Percentiles rank a stretch among this genome's conserved stretches.
phyloP scores from a whole-genome alignment of 2,888 invertebrate species.

The Scaptomyza flava region DNA sequence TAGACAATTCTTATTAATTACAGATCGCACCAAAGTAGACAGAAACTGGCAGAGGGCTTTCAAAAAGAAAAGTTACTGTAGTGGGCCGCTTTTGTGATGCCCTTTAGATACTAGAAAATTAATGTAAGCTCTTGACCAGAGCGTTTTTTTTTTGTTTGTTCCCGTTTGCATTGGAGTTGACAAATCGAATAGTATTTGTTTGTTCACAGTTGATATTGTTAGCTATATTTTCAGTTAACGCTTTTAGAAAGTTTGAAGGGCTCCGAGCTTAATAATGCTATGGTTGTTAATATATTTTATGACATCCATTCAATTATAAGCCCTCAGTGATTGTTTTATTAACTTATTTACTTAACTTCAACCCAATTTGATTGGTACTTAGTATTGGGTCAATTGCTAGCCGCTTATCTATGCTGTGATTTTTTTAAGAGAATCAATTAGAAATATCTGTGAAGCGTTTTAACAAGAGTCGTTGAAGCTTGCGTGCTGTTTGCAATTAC shows the following conservation, averaged over 20 bases:
- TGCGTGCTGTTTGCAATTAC: conserved; percentile 6
- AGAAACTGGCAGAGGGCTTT: background rate
- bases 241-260: no score
- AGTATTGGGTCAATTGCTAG: no score
- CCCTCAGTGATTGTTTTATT: no score
- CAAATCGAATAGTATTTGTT: background rate
- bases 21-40: conserved; percentile 28
- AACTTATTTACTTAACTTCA: no score
- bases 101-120: background rate
- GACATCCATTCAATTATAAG: background rate
- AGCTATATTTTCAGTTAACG: no score
- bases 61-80: background rate
- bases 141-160: background rate
- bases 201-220: background rate
- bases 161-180: background rate
- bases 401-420: no score
- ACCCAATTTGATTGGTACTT: no score
- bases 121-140: background rate
- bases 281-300: background rate
- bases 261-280: background rate
- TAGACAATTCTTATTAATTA: conserved; percentile 52
- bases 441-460: no score
- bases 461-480: background rate
- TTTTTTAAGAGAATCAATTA: no score
- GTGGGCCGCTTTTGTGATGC: no score